Conservation (phyloP, 2,113 vertebrate genomes). For the Petroica traversi region DNA sequence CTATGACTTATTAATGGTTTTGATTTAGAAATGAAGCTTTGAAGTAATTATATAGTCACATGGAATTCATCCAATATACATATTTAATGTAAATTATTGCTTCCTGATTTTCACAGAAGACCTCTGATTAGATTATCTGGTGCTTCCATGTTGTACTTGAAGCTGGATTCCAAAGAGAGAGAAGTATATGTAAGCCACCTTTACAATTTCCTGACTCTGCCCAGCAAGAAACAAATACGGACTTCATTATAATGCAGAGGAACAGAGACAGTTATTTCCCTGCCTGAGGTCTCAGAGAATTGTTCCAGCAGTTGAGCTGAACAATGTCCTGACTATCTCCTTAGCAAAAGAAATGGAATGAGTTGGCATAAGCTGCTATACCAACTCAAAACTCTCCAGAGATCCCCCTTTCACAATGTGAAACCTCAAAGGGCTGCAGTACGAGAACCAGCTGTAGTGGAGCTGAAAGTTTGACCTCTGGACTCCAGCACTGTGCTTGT, state of each 20-base stretch:
- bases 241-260: conserved; percentile 13
- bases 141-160: conserved; percentile 23
- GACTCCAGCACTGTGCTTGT: conserved; percentile 8
- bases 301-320: conserved; percentile 27
- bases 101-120: conserved; percentile 52
- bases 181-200: conserved; percentile 17
- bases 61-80: conserved; percentile 58
- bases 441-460: conserved; percentile 28
- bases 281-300: conserved; percentile 25
- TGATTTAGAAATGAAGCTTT: conserved; percentile 54
- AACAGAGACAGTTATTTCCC: conserved; percentile 31
- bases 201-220: conserved; percentile 19
- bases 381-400: conserved; percentile 20
- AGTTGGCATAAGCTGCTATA: conserved; percentile 26
- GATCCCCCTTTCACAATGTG: background rate
- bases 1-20: conserved; percentile 54
- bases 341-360: conserved; percentile 5
- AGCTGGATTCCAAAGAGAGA: background rate
- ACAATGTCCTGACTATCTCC: conserved; percentile 38
- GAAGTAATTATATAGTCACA: conserved; percentile 55
- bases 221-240: background rate
- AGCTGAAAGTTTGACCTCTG: conserved; percentile 47
- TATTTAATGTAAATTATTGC: conserved; percentile 61
- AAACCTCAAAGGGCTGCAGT: conserved; percentile 42
- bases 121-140: conserved; percentile 50